Base-by-base conservation (phyloP, 2,888 invertebrate genomes). In the Schrankia costaestrigalis region DNA sequence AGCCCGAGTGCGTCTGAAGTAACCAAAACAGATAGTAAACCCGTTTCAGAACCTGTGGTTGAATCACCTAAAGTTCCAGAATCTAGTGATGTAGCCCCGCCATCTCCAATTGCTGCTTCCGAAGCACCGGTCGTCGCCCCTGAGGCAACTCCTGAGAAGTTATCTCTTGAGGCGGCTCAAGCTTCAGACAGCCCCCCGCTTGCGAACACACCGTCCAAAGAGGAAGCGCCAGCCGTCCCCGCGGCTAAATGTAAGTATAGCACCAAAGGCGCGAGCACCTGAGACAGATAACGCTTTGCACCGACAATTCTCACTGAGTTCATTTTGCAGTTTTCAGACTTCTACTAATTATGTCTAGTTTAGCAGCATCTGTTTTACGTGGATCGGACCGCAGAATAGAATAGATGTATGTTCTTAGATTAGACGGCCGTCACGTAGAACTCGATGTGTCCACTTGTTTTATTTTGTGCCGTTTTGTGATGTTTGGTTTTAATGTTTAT, bases 381-480 rank as follows among this genome's bases (percentile, higher is more conserved):
- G 70, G 63, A 42, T 28, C 49, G 54, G 35, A 33, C 51, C 41
- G 35, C 48, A 26, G 32, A 33, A n/a, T n/a, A n/a, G n/a, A n/a
- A 30, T 30, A 23, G 22, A 51, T 38, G 46, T 38, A 22, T 33
- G 45, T 25, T 33, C 23, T 24, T 36, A 48, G 48, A 41, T 43
- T 35, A 22, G 33, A 19, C 38, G 57, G 41, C 39, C 49, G 46
- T 48, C 64, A 56, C 69, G 68, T 71, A 62, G 56, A 65, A 63
- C 62, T 61, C 58, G 68, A 71, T 72, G 71, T 63, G 54, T 45
- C 56, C 58, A 71, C 58, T 54, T 67, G 63, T 72, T 75, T 72
- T 71, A 61, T 75, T 82, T 86, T 86, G 85, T 86, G 85, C 77
- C 71, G 84, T 86, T 85, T 81, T 86, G 85, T 84, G 83, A 80